Evolutionary conservation across 2,797 vertebrate species (phyloP).

Genomic region (Anolis apletophallus): DNA sequence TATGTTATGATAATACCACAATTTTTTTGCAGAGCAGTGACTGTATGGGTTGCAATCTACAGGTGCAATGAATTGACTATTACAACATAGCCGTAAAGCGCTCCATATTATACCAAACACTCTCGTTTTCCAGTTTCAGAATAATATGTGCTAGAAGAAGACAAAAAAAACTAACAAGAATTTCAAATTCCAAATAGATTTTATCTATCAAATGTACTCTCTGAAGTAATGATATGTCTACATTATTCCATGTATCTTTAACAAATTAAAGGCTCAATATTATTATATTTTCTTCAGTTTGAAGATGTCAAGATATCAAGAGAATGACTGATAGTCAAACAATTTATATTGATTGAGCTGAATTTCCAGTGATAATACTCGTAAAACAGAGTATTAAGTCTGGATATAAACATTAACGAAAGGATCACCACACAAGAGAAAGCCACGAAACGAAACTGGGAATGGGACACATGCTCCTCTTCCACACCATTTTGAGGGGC

Average conservation of each 20-base stretch:
- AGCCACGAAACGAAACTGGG: too few relatives aligned
- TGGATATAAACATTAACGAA: too few relatives aligned
- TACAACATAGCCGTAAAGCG: not conserved
- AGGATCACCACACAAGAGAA: too few relatives aligned
- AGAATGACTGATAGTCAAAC: not conserved
- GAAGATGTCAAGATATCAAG: not conserved
- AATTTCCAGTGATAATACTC: not conserved
- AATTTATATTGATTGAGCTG: not conserved
- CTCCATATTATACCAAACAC: too few relatives aligned
- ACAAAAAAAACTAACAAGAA: not conserved
- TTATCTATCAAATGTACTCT: not conserved
- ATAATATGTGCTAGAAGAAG: conserved; percentile 9
- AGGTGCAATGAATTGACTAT: not conserved
- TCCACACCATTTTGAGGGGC: too few relatives aligned
- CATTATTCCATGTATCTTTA: not conserved
- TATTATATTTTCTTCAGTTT: not conserved
- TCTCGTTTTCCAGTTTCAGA: not conserved
- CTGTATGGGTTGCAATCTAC: not conserved
- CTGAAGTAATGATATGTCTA: not conserved
- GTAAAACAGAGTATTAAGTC: too few relatives aligned
- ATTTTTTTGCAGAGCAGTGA: not conserved
- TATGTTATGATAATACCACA: not conserved
- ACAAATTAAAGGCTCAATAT: not conserved
- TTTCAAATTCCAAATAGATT: not conserved
- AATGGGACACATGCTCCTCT: too few relatives aligned